Conservation (phyloP, 2,888 invertebrate species). For the Hemaris fuciformis region DNA sequence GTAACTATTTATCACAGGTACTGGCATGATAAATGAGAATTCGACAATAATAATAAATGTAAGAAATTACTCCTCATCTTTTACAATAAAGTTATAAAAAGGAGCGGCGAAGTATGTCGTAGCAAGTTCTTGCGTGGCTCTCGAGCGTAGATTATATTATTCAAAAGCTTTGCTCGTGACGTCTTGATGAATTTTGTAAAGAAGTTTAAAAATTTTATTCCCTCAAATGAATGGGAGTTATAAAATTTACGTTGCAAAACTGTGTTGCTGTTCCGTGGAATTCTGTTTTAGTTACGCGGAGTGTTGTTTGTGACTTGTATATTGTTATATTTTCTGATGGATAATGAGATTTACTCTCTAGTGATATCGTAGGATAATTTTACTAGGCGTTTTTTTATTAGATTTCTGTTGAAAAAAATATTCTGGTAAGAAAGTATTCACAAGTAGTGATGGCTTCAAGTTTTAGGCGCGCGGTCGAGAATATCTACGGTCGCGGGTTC, state of each 20-base stretch:
- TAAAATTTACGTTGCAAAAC: constrained; percentile 31
- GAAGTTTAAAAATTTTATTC: constrained; percentile 71
- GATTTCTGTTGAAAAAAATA: no score
- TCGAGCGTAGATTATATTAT: constrained; percentile 62
- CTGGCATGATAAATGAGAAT: constrained; percentile 39
- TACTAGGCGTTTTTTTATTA: no score
- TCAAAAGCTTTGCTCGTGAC: constrained; percentile 71
- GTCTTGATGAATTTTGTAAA: constrained; percentile 74
- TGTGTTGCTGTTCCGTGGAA: constrained; percentile 16
- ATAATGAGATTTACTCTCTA: no score
- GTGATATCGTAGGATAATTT: no score
- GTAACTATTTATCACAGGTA: constrained; percentile 39
- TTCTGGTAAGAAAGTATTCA: no score
- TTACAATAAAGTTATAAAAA: constrained; percentile 42
- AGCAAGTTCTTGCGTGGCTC: constrained; percentile 32
- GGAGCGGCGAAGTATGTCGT: constrained; percentile 31
- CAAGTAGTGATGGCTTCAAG: no score
- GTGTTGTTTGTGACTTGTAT: background rate
- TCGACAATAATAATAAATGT: constrained; percentile 50
- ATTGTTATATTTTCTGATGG: no score
- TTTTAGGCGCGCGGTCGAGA: no score
- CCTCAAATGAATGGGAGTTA: constrained; percentile 55
- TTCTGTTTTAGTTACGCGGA: background rate
- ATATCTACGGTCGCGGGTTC: no score
- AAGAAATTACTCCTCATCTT: constrained; percentile 43